phyloP scores from a whole-genome alignment of 2,888 invertebrate genomes.

The Ptychoptera albimana region DNA sequence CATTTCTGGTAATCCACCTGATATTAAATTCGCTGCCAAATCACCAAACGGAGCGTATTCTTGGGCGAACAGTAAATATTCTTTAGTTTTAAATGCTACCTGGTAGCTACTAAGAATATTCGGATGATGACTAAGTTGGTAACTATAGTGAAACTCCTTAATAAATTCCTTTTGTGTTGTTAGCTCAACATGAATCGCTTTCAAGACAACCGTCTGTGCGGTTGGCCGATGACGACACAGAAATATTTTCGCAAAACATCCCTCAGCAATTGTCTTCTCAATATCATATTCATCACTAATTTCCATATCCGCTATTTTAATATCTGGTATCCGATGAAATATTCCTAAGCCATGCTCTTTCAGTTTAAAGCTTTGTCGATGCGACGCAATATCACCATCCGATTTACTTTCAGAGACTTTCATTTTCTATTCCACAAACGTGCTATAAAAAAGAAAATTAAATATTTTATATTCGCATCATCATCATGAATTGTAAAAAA shows the following conservation, averaged over 20 bases:
- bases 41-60: constrained; percentile 60
- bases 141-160: constrained; percentile 61
- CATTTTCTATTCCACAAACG: too few relatives aligned
- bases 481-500: too few relatives aligned
- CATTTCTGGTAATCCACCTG: constrained; percentile 42
- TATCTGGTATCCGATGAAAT: constrained; percentile 37
- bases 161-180: constrained; percentile 47
- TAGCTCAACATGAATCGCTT: constrained; percentile 44
- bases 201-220: constrained; percentile 49
- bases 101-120: constrained; percentile 60
- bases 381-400: too few relatives aligned
- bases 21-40: constrained; percentile 42
- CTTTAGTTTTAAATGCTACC: constrained; percentile 38
- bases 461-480: too few relatives aligned
- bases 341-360: constrained; percentile 14
- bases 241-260: constrained; percentile 51
- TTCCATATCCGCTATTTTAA: constrained; percentile 34
- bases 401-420: too few relatives aligned
- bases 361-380: too few relatives aligned
- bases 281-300: constrained; percentile 45
- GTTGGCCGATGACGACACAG: constrained; percentile 41
- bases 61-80: constrained; percentile 44
- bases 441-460: too few relatives aligned
- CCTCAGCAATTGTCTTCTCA: constrained; percentile 45
- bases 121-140: constrained; percentile 61